Percentiles rank a stretch among this genome's conserved stretches.
phyloP scores from a whole-genome alignment of 2,113 vertebrate genomes.

The Actenoides hombroni region DNA sequence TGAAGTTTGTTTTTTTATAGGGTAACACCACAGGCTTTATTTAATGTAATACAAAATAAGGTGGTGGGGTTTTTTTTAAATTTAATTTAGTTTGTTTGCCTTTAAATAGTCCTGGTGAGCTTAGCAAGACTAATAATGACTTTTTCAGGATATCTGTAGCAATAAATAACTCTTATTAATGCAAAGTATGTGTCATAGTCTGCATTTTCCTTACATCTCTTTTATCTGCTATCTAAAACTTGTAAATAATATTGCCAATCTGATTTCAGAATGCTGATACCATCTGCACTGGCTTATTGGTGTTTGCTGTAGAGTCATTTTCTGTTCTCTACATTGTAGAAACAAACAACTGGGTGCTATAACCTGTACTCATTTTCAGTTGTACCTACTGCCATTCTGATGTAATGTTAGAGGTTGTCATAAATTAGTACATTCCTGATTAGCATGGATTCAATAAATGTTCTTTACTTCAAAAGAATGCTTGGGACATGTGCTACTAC shows the following conservation, averaged over 20 bases:
- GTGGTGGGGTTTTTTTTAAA: background rate
- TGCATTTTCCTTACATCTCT: conserved; percentile 40
- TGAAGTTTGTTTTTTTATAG: background rate
- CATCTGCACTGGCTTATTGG: conserved; percentile 26
- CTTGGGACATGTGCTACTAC: conserved; percentile 48
- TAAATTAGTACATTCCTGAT: conserved; percentile 42
- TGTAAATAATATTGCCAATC: conserved; percentile 46
- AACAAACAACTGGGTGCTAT: background rate
- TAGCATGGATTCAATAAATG: conserved; percentile 48
- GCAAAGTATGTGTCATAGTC: background rate
- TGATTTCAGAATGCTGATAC: conserved; percentile 35
- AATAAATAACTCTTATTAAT: conserved; percentile 20
- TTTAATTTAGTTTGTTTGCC: background rate
- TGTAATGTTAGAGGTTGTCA: background rate
- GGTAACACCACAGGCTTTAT: background rate
- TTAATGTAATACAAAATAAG: background rate
- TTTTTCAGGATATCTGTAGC: background rate
- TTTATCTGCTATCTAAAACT: conserved; percentile 33
- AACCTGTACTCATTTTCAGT: background rate
- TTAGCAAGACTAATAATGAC: background rate
- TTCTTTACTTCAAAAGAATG: conserved; percentile 61
- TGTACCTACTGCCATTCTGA: conserved; percentile 14
- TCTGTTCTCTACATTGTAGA: background rate
- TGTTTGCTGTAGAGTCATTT: background rate
- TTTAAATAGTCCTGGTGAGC: background rate